Percentiles rank a stretch among this genome's conserved stretches.
Evolutionary conservation across 2,888 invertebrate genomes (phyloP).

Genomic region (Halictus ligatus): DNA sequence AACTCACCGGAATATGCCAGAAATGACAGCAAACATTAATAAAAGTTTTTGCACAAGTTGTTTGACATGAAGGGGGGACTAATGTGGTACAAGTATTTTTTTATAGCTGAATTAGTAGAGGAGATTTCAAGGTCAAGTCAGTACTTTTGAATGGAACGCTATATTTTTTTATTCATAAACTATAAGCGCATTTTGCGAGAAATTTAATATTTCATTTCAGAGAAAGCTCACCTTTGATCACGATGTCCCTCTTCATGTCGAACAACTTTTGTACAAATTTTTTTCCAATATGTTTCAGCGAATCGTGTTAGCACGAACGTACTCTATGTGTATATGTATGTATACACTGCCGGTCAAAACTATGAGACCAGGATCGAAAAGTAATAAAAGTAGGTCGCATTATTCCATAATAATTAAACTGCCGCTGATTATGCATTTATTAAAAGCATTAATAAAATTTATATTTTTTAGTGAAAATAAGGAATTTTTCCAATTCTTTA

Average conservation of each 20-base stretch:
- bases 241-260: not conserved
- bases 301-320: not conserved
- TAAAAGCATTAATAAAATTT: not conserved
- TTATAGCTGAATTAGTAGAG: not conserved
- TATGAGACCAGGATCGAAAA: not conserved
- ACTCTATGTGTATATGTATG: slow-evolving; percentile 24
- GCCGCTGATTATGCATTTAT: not conserved
- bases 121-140: not conserved
- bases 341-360: slow-evolving; percentile 1
- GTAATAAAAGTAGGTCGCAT: not conserved
- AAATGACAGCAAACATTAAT: not conserved
- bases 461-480: not conserved
- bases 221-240: not conserved
- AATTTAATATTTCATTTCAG: not conserved
- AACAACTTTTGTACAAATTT: not conserved
- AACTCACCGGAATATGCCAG: not conserved
- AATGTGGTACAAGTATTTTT: not conserved
- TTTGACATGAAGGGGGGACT: not conserved
- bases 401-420: not conserved
- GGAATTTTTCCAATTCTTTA: not conserved
- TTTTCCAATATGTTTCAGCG: not conserved
- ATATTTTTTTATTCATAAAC: not conserved
- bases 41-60: not conserved
- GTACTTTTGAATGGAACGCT: not conserved
- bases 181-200: not conserved